Percentiles rank a stretch among this genome's conserved stretches.
Evolutionary conservation across 2,797 vertebrate genomes (phyloP).

Genomic region (Monodelphis domestica): DNA sequence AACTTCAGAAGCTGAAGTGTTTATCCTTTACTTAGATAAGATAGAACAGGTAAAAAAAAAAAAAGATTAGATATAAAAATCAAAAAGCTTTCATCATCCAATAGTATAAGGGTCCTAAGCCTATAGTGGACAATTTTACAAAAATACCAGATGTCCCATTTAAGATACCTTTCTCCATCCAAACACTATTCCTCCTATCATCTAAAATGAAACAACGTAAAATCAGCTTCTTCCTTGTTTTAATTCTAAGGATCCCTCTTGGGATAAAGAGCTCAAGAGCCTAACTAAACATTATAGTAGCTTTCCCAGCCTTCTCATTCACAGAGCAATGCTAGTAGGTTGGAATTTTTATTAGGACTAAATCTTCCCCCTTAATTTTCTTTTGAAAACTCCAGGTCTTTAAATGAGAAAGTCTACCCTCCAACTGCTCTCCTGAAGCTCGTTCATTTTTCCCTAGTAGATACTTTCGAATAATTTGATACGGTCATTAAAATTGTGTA

Average conservation of each 20-base stretch:
- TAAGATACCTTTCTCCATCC: neutral
- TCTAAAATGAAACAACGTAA: neutral
- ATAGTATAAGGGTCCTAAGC: neutral
- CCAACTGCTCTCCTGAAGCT: neutral
- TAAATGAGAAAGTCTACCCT: neutral
- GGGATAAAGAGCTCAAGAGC: neutral
- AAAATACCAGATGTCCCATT: neutral
- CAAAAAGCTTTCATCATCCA: neutral
- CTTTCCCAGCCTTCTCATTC: neutral
- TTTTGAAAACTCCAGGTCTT: neutral
- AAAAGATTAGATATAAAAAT: neutral
- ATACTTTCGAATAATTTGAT: neutral
- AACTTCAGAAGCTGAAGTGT: neutral
- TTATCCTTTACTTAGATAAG: neutral
- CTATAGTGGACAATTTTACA: neutral
- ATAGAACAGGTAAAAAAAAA: neutral
- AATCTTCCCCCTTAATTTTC: conserved; percentile 15
- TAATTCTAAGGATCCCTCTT: conserved; percentile 20
- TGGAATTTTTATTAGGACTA: conserved; percentile 9
- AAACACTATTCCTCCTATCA: neutral
- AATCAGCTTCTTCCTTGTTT: neutral
- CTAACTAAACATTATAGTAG: neutral
- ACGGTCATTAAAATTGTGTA: neutral
- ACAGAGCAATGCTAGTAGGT: neutral
- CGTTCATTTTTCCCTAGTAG: rapidly evolving